A percentile compares a stretch with the other conserved stretches of the same genome.
Evolutionary conservation across 2,888 invertebrate genomes (phyloP).

Genomic region (Julus scanicus): DNA sequence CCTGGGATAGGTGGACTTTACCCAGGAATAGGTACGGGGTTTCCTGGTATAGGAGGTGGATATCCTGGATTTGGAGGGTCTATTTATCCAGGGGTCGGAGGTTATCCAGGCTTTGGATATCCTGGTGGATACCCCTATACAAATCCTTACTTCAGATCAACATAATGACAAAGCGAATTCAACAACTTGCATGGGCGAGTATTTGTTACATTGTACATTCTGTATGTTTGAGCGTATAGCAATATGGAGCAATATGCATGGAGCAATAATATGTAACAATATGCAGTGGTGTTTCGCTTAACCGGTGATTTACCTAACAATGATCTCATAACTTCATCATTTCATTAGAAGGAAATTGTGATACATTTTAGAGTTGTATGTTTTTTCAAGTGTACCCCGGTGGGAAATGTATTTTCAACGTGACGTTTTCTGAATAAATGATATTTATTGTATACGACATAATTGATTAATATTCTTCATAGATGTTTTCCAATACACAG

Average conservation of each 20-base stretch:
- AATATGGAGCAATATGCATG: too few relatives aligned
- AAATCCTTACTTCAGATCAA: conserved; percentile 45
- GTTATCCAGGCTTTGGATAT: conserved; percentile 2
- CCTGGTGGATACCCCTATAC: conserved; percentile 4
- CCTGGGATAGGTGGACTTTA: not conserved
- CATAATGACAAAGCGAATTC: not conserved
- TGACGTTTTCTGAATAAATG: not conserved
- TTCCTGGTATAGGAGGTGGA: not conserved
- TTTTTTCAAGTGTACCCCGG: not conserved
- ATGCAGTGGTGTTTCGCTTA: too few relatives aligned
- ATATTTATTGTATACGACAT: conserved; percentile 1
- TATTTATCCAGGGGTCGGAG: not conserved
- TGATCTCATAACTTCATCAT: too few relatives aligned
- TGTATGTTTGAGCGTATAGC: too few relatives aligned
- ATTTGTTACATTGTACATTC: too few relatives aligned
- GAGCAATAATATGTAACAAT: too few relatives aligned
- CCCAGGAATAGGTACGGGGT: not conserved
- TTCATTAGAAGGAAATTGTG: too few relatives aligned
- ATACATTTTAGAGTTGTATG: not conserved
- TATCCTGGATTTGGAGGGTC: not conserved
- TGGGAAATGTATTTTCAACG: not conserved
- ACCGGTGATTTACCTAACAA: too few relatives aligned
- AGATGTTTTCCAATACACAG: too few relatives aligned
- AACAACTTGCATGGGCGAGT: not conserved
- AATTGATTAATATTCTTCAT: too few relatives aligned